Conservation (phyloP, 2,113 vertebrate species). For the Excalfactoria chinensis region DNA sequence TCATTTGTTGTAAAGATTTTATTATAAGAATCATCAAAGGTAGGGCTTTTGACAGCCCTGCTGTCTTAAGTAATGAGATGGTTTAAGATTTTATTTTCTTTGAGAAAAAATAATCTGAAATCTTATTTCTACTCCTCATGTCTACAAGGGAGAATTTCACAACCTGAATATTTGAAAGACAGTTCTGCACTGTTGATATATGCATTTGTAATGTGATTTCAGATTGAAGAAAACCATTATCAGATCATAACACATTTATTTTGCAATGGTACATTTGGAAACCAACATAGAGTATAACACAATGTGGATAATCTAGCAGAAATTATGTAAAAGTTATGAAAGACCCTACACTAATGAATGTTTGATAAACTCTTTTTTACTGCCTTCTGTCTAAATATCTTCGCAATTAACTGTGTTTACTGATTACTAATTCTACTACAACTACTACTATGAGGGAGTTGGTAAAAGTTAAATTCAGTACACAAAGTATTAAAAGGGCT, state of each 20-base stretch:
- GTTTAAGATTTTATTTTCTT: background rate
- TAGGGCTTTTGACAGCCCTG: rapidly evolving
- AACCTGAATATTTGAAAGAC: background rate
- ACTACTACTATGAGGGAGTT: background rate
- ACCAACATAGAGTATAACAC: background rate
- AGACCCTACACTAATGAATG: background rate
- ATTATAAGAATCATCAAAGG: background rate
- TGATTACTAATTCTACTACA: background rate
- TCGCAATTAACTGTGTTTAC: background rate
- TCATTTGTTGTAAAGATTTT: background rate
- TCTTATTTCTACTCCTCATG: background rate
- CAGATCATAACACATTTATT: background rate
- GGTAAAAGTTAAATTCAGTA: background rate
- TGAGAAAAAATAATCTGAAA: background rate
- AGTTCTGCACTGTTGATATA: background rate
- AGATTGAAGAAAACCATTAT: background rate
- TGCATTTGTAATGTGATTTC: background rate
- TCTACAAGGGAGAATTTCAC: background rate
- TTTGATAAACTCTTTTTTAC: background rate
- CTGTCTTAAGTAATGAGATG: background rate
- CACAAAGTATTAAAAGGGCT: background rate
- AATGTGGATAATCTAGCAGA: background rate
- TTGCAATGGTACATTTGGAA: background rate
- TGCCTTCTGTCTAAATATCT: background rate
- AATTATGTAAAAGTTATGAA: background rate